phyloP scores from a whole-genome alignment of 2,797 vertebrate genomes.

The Peromyscus aztecus region DNA sequence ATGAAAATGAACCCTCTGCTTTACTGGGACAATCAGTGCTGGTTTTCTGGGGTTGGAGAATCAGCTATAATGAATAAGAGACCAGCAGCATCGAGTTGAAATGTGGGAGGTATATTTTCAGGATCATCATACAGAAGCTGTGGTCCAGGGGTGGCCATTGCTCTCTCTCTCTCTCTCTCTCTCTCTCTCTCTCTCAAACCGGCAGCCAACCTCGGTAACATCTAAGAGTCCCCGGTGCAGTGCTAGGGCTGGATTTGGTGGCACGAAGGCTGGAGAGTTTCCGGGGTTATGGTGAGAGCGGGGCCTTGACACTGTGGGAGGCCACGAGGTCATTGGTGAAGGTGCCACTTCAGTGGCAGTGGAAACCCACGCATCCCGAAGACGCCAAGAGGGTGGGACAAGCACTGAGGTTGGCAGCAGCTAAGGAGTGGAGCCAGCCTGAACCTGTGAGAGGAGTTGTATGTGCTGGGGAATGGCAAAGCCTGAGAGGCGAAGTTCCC shows the following conservation, averaged over 20 bases:
- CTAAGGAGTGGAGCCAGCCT: background rate
- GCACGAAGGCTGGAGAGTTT: too few species aligned
- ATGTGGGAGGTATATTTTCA: background rate
- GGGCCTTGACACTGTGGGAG: background rate
- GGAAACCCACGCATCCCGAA: background rate
- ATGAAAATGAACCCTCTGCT: background rate
- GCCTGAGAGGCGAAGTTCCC: too few species aligned
- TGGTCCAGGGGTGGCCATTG: too few species aligned
- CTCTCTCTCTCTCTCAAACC: too few species aligned
- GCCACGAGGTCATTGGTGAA: background rate
- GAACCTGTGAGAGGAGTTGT: background rate
- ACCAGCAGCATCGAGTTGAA: background rate
- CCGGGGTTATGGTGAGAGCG: background rate
- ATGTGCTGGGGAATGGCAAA: background rate
- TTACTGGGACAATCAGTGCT: background rate
- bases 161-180: too few species aligned
- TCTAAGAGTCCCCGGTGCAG: background rate
- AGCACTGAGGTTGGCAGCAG: background rate
- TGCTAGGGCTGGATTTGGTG: too few species aligned
- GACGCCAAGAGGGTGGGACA: background rate
- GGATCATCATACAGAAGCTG: background rate
- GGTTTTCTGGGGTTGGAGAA: background rate
- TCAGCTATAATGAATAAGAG: background rate
- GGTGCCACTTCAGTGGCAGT: background rate
- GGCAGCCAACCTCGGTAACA: background rate